These are phyloP conservation scores for Achatina immaculata DNA, from an alignment of 1,140 invertebrate species.

Conservation along the genomic window DNA sequence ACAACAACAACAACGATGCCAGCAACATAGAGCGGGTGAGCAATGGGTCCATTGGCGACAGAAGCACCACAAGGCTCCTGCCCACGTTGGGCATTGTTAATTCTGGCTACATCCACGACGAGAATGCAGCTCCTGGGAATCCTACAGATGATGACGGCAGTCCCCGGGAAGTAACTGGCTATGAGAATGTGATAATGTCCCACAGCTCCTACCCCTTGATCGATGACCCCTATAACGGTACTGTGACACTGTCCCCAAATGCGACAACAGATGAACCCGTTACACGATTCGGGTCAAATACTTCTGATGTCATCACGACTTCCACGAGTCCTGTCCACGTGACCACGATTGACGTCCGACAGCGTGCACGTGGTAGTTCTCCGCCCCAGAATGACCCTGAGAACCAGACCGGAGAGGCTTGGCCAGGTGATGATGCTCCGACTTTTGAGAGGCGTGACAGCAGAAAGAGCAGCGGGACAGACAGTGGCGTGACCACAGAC, in stretches of 20 bases:
- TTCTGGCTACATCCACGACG: too few species aligned
- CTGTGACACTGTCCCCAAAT: neutral
- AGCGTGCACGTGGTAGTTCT: neutral
- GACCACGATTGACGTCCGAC: neutral
- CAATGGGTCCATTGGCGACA: neutral
- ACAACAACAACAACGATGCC: neutral
- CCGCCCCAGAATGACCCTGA: neutral
- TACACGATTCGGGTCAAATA: neutral
- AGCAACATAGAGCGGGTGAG: neutral
- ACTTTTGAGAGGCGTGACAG: too few species aligned
- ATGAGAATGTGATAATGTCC: neutral
- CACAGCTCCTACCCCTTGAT: neutral
- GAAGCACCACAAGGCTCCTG: neutral
- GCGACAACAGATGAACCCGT: neutral
- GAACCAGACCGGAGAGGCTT: neutral
- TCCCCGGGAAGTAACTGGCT: neutral
- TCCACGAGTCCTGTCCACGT: neutral
- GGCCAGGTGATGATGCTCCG: neutral
- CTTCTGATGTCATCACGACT: neutral
- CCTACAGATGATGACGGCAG: neutral
- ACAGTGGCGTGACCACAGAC: neutral
- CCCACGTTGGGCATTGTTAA: neutral
- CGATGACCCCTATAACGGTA: neutral
- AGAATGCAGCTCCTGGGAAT: neutral
- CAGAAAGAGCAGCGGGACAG: slow-evolving; percentile 1